Evolutionary conservation across 2,888 invertebrate species (phyloP), one percentile per base, ranked within the genome.

Genomic region (Steinernema scapterisci): DNA sequence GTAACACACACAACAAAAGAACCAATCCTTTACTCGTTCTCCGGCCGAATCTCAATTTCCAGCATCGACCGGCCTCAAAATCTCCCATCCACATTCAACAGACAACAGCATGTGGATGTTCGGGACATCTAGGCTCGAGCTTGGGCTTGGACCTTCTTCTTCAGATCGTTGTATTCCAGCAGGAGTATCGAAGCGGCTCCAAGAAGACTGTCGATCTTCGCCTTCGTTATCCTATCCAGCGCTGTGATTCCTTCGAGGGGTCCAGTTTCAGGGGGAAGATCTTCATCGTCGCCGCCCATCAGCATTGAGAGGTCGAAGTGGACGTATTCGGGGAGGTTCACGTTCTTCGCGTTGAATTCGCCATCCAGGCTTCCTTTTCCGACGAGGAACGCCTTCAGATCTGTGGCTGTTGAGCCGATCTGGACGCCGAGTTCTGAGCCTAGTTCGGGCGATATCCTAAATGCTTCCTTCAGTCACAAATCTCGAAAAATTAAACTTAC

Each of bases 251-350:
- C 31, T 1, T 27, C 63, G 38, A 63, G 63, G 27, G 63, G 27
- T 38, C 38, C 38, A 1, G 63, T 19, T 71, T 46, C 48, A 13
- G 45, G 21, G 16, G 71, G 38, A 5, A 72, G 56, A 21, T 71
- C 71, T 19, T 45, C 38, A 6, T 71, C 71, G 31, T 38, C 38
- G 38, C 38, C 38, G 38, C 75, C 75, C 63, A 75, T 13, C 72
- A 75, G 38, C 71, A 75, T 13, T 25, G 71, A 72, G 52, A 75
- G 51, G 43, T 75, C 75, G 16, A 31, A 54, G 44, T 71, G 70
- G 54, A 78, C 79, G 73, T 77, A 79, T n/a, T 79, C 79, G 7
- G 79, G 79, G 21, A 79, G 73, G 23, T 72, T 63, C 11, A 79
- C 73, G 70, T 80, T 80, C 38, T 73, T 38, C 54, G 75, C 77